Conservation (phyloP, 1,140 invertebrate genomes). For the Euschistus heros region DNA sequence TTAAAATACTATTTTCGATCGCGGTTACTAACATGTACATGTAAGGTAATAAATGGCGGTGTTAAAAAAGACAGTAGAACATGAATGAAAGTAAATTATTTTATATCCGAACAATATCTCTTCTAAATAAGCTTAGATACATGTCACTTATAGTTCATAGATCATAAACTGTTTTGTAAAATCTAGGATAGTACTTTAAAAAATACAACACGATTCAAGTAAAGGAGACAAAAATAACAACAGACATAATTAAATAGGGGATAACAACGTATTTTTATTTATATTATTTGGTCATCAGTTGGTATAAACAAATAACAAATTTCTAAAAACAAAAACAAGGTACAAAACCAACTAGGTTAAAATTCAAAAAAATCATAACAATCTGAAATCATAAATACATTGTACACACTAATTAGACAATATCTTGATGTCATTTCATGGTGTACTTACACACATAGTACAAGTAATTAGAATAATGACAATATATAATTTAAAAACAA, state of each 20-base stretch:
- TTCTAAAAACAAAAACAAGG: slow-evolving; percentile 22
- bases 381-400: slow-evolving; percentile 25
- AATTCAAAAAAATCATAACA: slow-evolving; percentile 17
- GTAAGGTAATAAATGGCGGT: too few relatives aligned
- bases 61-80: too few relatives aligned
- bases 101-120: too few relatives aligned
- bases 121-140: too few relatives aligned
- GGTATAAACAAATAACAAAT: slow-evolving; percentile 28
- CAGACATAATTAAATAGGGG: slow-evolving; percentile 22
- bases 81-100: too few relatives aligned
- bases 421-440: too few relatives aligned
- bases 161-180: too few relatives aligned
- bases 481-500: slow-evolving; percentile 18
- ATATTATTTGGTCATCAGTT: slow-evolving; percentile 27
- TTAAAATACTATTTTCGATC: too few relatives aligned
- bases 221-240: slow-evolving; percentile 1
- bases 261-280: slow-evolving; percentile 28
- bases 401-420: slow-evolving; percentile 8
- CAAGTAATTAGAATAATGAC: slow-evolving; percentile 17
- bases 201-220: not conserved
- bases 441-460: too few relatives aligned
- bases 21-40: too few relatives aligned
- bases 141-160: too few relatives aligned
- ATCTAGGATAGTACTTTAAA: too few relatives aligned
- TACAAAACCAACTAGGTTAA: slow-evolving; percentile 18